Percentiles rank a stretch among this genome's conserved stretches.
phyloP scores from a whole-genome alignment of 2,888 invertebrate species.

The Sarcophaga subvicina region DNA sequence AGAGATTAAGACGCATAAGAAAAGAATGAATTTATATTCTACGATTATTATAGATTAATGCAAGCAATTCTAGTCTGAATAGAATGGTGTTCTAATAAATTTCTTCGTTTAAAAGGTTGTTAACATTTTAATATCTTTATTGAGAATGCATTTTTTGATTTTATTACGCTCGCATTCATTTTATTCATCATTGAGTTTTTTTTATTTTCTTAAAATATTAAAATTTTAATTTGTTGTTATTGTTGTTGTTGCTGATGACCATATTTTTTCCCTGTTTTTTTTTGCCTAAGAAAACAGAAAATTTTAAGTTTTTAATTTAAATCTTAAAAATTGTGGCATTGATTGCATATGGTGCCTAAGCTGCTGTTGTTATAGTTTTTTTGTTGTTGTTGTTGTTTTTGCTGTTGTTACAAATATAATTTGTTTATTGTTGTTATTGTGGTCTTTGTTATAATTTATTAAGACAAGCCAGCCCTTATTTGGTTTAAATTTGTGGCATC shows the following conservation, averaged over 20 bases:
- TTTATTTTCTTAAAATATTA: not conserved
- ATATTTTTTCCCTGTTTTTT: no score
- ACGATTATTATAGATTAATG: not conserved
- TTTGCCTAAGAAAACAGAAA: not conserved
- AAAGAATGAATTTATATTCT: no score
- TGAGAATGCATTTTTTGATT: not conserved
- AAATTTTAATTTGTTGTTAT: slow-evolving; percentile 19
- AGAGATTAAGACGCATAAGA: no score
- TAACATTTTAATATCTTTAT: slow-evolving; percentile 48
- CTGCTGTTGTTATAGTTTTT: slow-evolving; percentile 6
- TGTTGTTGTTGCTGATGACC: not conserved
- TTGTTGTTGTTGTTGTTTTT: not conserved
- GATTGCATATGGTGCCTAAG: slow-evolving; percentile 30
- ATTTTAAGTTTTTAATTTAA: slow-evolving; percentile 43
- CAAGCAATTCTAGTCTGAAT: not conserved
- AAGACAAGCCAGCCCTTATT: slow-evolving; percentile 59
- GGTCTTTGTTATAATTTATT: slow-evolving; percentile 55
- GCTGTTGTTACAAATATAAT: slow-evolving; percentile 56
- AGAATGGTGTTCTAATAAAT: slow-evolving; percentile 57
- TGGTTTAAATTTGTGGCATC: slow-evolving; percentile 52
- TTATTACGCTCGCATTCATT: no score
- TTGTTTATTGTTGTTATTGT: slow-evolving; percentile 50
- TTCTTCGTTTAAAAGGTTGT: slow-evolving; percentile 55
- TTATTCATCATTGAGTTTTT: not conserved
- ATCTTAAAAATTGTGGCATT: slow-evolving; percentile 24